Conservation (phyloP, 2,113 vertebrate genomes). For the Setophaga coronata region DNA sequence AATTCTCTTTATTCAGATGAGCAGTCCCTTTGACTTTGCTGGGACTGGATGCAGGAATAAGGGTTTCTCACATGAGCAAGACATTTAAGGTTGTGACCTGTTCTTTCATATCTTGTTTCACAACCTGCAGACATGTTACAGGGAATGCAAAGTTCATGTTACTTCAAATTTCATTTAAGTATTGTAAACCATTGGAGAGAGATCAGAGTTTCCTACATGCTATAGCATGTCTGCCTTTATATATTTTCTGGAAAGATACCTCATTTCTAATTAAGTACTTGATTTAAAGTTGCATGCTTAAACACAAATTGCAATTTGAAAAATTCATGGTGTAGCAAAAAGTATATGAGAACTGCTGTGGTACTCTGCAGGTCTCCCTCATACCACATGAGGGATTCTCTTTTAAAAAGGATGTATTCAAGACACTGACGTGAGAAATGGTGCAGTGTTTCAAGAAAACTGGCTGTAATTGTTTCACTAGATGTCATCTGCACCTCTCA, state of each 20-base stretch:
- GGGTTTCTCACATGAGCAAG: background rate
- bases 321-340: background rate
- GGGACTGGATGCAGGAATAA: background rate
- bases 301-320: conserved; percentile 11
- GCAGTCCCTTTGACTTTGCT: background rate
- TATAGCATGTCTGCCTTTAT: background rate
- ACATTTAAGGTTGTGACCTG: background rate
- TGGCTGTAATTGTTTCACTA: background rate
- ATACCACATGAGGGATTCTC: background rate
- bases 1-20: conserved; percentile 48
- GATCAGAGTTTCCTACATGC: background rate
- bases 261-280: conserved; percentile 33
- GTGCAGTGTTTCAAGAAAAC: background rate
- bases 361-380: background rate
- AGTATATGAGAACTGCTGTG: background rate
- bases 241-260: background rate
- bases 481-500: background rate
- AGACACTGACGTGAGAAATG: background rate
- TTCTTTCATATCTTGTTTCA: conserved; percentile 25
- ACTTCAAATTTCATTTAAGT: conserved; percentile 16
- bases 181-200: conserved; percentile 2
- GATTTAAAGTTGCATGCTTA: background rate
- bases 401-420: background rate
- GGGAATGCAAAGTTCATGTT: conserved; percentile 15
- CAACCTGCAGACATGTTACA: background rate